Base-by-base conservation (phyloP, 2,113 vertebrate genomes). In the Ibidorhyncha struthersii region DNA sequence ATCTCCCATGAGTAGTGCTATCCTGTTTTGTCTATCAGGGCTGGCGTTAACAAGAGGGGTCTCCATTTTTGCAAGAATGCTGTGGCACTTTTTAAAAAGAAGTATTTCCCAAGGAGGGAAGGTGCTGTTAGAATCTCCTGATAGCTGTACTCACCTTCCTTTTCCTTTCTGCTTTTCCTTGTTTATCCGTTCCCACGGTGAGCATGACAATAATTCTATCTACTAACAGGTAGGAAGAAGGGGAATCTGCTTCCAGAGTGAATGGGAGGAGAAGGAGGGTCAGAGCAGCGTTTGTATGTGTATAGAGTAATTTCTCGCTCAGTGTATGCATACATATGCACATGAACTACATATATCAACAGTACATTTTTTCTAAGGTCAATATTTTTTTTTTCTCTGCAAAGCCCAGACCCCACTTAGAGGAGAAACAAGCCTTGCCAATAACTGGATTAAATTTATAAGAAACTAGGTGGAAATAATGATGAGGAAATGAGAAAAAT, bases 401-500 rank as follows among this genome's bases (percentile, higher is more conserved):
- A 89, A 82, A 96, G 55, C 26, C n/a, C 34, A 87, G 82, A 87
- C 36, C 65, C 21, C 17, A 34, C 70, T 91, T 69, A 63, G 30
- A 63, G 67, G 23, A 94, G 45, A 47, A 91, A 83, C 30, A 77
- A 92, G 36, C 23, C 43, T 77, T 93, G 91, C 91, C 93, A 96
- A 94, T 90, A 91, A 76, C 95, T 92, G 93, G 93, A 94, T 97
- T 73, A 67, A 91, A 81, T 96, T 96, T 95, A 78, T 95, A 91
- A 95, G 78, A 85, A 94, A 94, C 74, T 94, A 97, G 95, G 93
- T 96, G 91, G 70, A 97, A 97, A 97, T 86, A 96, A 96, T 91
- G 89, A 95, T 86, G 95, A 96, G 94, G 84, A 97, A 97, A 95
- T 96, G 78, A 96, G 93, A 96, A 97, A 97, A 97, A 97, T 95